phyloP scores from a whole-genome alignment of 2,113 vertebrate genomes.

The Gallinago paraguaiae region DNA sequence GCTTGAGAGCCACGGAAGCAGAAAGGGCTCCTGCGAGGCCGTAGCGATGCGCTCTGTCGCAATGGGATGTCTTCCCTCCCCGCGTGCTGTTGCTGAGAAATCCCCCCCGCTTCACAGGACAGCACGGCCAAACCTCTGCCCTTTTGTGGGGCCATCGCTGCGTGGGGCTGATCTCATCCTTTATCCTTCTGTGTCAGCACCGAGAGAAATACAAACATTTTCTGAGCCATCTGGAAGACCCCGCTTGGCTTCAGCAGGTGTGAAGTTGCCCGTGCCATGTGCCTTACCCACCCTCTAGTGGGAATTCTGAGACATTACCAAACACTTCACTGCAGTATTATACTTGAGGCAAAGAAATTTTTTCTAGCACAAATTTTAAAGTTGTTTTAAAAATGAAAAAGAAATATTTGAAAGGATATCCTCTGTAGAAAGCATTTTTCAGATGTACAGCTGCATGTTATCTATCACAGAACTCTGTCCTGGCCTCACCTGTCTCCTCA shows the following conservation, averaged over 20 bases:
- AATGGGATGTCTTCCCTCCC: background rate
- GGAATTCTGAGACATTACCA: background rate
- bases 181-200: background rate
- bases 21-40: background rate
- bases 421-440: background rate
- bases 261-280: fast-evolving
- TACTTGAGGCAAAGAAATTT: background rate
- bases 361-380: background rate
- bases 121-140: background rate
- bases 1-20: background rate
- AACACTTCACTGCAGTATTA: background rate
- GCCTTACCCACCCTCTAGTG: background rate
- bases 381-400: background rate
- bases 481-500: background rate
- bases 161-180: background rate
- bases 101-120: background rate
- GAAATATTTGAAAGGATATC: background rate
- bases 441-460: background rate
- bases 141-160: background rate
- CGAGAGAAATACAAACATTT: background rate
- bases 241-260: fast-evolving
- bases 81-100: background rate
- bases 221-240: background rate
- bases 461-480: background rate
- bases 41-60: fast-evolving